Conservation (phyloP, 1,140 invertebrate genomes). For the Odontomachus brunneus region DNA sequence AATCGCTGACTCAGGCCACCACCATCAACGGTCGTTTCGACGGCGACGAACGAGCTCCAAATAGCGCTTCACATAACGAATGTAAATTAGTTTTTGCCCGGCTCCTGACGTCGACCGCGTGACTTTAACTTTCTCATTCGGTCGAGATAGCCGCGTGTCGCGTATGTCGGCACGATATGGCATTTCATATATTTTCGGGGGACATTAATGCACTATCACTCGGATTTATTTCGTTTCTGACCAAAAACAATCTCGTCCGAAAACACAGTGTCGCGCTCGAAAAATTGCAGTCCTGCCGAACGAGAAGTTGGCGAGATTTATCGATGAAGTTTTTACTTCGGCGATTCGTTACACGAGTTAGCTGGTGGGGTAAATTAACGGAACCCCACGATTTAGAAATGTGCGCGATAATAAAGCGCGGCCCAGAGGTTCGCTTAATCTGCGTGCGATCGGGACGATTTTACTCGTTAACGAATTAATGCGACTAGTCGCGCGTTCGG, state of each 20-base stretch:
- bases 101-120: not conserved
- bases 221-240: constrained; percentile 31
- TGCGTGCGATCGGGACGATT: not conserved
- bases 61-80: not conserved
- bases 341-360: constrained; percentile 35
- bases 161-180: too few species aligned
- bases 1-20: constrained; percentile 25
- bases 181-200: not conserved
- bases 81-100: constrained; percentile 7
- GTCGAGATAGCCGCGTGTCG: not conserved
- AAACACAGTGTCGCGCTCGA: not conserved
- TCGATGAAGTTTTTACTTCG: constrained; percentile 30
- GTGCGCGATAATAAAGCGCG: not conserved
- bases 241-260: not conserved
- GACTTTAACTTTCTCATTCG: constrained; percentile 6
- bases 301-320: constrained; percentile 22
- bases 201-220: constrained; percentile 25
- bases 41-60: not conserved
- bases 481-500: too few species aligned
- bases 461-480: not conserved
- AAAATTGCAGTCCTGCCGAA: constrained; percentile 33
- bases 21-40: not conserved
- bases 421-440: not conserved
- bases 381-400: not conserved
- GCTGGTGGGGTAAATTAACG: constrained; percentile 9